Percentiles rank a stretch among this genome's conserved stretches.
Evolutionary conservation across 2,113 vertebrate species (phyloP).

Genomic region (Caranx melampygus): DNA sequence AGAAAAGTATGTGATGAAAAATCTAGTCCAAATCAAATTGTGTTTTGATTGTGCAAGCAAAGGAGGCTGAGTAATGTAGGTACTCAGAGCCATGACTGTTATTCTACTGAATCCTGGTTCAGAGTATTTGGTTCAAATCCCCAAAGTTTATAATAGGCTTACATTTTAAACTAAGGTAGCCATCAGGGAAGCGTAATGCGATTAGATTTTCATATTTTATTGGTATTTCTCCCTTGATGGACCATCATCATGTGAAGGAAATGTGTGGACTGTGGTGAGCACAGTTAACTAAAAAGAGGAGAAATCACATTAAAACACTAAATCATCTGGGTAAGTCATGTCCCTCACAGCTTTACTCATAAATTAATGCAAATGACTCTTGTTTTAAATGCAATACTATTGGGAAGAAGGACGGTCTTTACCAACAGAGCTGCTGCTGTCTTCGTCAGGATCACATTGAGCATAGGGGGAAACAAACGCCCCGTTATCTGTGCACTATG

Average conservation of each 20-base stretch:
- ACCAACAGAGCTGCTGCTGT: neutral
- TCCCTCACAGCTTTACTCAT: neutral
- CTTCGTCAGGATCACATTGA: neutral
- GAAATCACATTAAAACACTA: neutral
- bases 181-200: neutral
- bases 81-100: too few relatives aligned
- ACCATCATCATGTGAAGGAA: neutral
- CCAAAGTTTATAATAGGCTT: constrained; percentile 10
- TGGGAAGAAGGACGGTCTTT: too few relatives aligned
- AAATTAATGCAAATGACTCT: neutral
- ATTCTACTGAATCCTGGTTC: neutral
- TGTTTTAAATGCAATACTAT: constrained; percentile 19
- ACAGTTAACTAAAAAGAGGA: neutral
- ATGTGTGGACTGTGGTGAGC: neutral
- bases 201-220: neutral
- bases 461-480: neutral
- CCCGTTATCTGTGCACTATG: too few relatives aligned
- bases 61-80: neutral
- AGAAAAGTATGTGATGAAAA: neutral
- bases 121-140: constrained; percentile 2
- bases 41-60: neutral
- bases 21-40: neutral
- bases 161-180: neutral
- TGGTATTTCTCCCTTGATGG: neutral
- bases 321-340: neutral